phyloP scores from a whole-genome alignment of 1,140 invertebrate genomes.

The Metopolophium dirhodum region DNA sequence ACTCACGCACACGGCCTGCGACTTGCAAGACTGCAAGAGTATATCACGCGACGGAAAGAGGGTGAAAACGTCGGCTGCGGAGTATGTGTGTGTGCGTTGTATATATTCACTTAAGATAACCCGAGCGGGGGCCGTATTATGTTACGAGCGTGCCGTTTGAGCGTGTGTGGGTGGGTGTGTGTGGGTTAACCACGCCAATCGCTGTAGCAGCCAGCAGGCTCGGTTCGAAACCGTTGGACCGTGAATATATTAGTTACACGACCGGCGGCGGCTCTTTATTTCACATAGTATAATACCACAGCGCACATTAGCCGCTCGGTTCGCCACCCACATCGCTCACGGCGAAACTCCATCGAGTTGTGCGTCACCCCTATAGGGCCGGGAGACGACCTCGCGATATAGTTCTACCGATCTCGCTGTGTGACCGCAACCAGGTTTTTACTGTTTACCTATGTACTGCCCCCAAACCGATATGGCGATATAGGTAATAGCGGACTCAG shows the following conservation, averaged over 20 bases:
- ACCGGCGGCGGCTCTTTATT: slow-evolving; percentile 10
- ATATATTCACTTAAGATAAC: slow-evolving; percentile 7
- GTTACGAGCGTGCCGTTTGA: neutral
- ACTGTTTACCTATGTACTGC: neutral
- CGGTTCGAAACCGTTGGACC: slow-evolving; percentile 2
- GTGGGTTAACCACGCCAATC: neutral
- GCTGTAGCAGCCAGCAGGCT: neutral
- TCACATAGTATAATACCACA: neutral
- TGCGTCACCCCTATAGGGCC: neutral
- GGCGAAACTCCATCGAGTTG: neutral
- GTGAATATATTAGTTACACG: slow-evolving; percentile 15
- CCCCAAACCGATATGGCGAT: neutral
- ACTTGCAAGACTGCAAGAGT: no score
- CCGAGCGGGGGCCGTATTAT: neutral
- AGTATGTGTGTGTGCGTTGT: neutral
- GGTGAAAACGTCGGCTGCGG: neutral
- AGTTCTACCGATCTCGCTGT: neutral
- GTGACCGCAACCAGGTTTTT: neutral
- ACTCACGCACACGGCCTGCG: no score
- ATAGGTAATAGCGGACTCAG: neutral
- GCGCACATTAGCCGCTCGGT: neutral
- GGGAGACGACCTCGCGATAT: neutral
- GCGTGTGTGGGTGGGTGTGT: neutral
- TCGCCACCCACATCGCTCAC: neutral
- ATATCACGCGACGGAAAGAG: neutral